Conservation (phyloP, 2,113 vertebrate genomes). For the Petaurus breviceps region DNA sequence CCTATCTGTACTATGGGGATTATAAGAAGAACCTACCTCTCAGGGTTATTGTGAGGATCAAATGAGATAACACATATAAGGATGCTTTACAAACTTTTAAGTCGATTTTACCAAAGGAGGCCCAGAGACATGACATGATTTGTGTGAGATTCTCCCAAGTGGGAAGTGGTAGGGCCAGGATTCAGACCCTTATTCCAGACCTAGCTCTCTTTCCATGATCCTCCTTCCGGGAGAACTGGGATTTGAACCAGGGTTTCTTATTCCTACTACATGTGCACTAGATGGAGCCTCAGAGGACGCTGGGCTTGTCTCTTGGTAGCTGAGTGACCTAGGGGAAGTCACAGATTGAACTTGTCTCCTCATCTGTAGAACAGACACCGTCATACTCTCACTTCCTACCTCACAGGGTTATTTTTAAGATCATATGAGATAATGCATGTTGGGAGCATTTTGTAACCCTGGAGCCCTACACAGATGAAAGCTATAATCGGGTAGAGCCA, state of each 20-base stretch:
- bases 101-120: neutral
- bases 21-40: neutral
- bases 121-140: neutral
- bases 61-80: neutral
- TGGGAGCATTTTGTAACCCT: neutral
- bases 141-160: neutral
- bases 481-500: neutral
- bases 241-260: neutral
- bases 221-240: neutral
- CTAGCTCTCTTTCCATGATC: neutral
- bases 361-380: neutral
- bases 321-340: neutral
- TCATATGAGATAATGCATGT: neutral
- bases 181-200: neutral
- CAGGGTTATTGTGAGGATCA: neutral
- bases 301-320: neutral
- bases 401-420: neutral
- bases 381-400: neutral
- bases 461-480: neutral
- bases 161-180: neutral
- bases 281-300: neutral
- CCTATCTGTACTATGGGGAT: neutral
- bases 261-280: neutral
- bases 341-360: neutral
- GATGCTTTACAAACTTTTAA: neutral